Base-by-base conservation (phyloP, 2,888 invertebrate genomes). In the Mechanitis mazaeus region DNA sequence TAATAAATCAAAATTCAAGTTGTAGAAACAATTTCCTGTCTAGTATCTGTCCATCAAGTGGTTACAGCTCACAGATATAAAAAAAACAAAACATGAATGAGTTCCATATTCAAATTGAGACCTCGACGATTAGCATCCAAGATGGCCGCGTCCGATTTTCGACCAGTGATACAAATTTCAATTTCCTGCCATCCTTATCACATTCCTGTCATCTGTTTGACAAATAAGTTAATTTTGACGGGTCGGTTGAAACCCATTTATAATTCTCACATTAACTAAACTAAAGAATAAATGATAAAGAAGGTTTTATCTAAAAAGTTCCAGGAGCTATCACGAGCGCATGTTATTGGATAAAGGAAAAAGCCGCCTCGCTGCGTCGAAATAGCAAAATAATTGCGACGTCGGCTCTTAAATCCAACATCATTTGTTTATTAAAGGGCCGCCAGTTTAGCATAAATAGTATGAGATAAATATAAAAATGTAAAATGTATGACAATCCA, bases 171-270 rank as follows among this genome's bases (percentile, higher is more conserved):
- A 88, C 85, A 85, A 83, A 89, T 85, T 87, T 85, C 89, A 89
- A 89, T 89, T 89, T 89, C 89, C 89, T 89, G 86, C 79, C 79
- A 77, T 73, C 75, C 74, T 87, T 89, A 89, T 89, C 87, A 74
- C 70, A 69, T 70, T 72, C 70, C 77, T 75, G 75, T 84, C 84
- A 88, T 89, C 88, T 86, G 81, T 86, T 85, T 88, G 88, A 89
- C 88, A 88, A 89, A 89, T 89, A 86, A 83, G 87, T 84, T 87
- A 83, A 83, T 87, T 89, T 87, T 89, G 88, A 87, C 85, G 87
- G 84, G 83, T 79, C 80, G 75, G 74, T 38, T 45, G 46, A 42
- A 31, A 31, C 11, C 31, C 9, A 50, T 50, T 50, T 50, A 50
- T 50, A 31, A 50, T 50, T 1, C 9, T 50, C 3, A 50, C 28